Evolutionary conservation across 2,797 vertebrate species (phyloP).

Genomic region (Prionace glauca): DNA sequence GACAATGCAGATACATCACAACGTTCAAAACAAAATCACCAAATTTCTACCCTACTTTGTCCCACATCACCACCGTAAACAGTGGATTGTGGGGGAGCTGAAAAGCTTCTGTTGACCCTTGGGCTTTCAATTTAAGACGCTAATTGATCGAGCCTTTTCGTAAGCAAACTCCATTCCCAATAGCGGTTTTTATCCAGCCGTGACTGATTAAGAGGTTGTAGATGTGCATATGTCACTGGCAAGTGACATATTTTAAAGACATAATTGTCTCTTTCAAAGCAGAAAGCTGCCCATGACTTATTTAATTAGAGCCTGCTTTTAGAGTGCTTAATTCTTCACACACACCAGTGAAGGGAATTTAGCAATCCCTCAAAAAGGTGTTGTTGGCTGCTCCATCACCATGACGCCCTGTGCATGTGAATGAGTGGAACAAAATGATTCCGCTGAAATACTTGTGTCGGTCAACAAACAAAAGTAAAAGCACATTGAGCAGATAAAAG

Average conservation of each 20-base stretch:
- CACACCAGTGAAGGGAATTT: neutral
- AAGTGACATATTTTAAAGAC: neutral
- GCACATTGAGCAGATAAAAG: neutral
- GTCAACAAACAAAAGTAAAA: neutral
- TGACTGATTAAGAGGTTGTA: conserved; percentile 16
- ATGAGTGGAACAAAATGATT: neutral
- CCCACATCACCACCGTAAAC: neutral
- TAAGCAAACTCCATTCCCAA: neutral
- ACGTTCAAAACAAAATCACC: neutral
- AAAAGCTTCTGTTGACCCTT: neutral
- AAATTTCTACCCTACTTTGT: neutral
- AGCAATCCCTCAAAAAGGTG: neutral
- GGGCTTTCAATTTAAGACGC: neutral
- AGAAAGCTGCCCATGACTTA: neutral
- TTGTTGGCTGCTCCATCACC: neutral
- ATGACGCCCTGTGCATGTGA: neutral
- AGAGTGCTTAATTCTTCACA: conserved; percentile 14
- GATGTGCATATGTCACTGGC: neutral
- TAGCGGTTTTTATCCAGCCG: neutral
- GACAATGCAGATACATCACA: neutral
- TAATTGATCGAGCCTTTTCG: neutral
- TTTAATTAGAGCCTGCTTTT: conserved; percentile 24
- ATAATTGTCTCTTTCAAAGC: conserved; percentile 5
- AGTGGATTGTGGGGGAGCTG: neutral
- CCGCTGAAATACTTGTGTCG: neutral